Percentiles rank a stretch among this genome's conserved stretches.
Evolutionary conservation across 2,797 vertebrate genomes (phyloP).

Genomic region (Tapirus indicus): DNA sequence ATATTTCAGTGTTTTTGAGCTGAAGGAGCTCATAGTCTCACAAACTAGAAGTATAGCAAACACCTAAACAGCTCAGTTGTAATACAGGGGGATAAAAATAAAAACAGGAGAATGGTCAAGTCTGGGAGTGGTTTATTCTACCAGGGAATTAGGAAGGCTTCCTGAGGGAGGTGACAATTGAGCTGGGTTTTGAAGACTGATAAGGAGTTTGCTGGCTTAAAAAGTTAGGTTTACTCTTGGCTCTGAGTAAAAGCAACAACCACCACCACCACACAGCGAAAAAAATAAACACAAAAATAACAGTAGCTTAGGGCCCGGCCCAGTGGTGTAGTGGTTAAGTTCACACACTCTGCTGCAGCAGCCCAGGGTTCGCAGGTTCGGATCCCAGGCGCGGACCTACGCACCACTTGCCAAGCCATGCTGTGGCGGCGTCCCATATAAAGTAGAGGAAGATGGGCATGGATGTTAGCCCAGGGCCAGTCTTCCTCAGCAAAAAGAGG

Average conservation of each 20-base stretch:
- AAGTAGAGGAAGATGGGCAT: too few species aligned
- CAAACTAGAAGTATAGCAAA: neutral
- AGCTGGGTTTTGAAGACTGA: neutral
- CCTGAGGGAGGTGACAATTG: neutral
- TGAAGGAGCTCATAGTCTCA: neutral
- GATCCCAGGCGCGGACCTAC: too few species aligned
- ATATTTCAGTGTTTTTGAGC: neutral
- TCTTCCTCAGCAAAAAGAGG: too few species aligned
- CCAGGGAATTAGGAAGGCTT: neutral
- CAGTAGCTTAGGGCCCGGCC: neutral
- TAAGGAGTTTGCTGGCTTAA: neutral
- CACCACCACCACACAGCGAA: neutral
- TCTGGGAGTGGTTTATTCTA: neutral
- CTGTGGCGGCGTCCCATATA: too few species aligned
- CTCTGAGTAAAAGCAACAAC: neutral
- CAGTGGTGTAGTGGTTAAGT: too few species aligned
- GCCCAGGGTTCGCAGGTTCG: too few species aligned
- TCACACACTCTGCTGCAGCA: too few species aligned
- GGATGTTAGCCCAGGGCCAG: too few species aligned
- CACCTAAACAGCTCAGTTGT: neutral
- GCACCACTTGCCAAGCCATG: too few species aligned
- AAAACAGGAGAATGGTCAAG: neutral
- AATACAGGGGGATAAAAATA: neutral
- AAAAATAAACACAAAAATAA: neutral
- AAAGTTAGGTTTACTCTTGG: neutral